Evolutionary conservation across 2,888 invertebrate species (phyloP), one percentile per base, ranked within the genome.

Genomic region (Xestobium rufovillosum): DNA sequence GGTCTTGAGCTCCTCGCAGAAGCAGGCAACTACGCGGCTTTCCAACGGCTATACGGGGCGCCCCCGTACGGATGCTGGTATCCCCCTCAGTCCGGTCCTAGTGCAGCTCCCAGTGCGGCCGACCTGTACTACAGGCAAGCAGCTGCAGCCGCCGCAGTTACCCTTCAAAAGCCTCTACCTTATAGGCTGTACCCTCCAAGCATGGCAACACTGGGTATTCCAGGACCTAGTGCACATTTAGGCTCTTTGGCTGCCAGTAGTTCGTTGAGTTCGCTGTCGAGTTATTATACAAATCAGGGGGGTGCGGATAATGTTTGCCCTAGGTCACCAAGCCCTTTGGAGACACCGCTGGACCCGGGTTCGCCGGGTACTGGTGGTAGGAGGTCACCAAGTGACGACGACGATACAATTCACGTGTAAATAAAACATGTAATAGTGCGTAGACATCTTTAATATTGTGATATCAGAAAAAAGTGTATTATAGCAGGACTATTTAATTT

Each of bases 11-110:
- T 98, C 26, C 71, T 98, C 38, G 92, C 95, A 2, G 98, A 98
- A 65, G 94, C 96, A 0, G 94, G 94, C 4, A 97, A 96, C 71
- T 92, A 91, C 68, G 95, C 95, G 1, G 97, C 97, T n/a, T 90
- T 98, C 59, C 96, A 96, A 69, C 78, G 96, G 44, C 73, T 97
- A 45, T 91, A 90, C 68, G 87, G 87, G 6, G 77, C 78, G 0
- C 76, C 77, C 8, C 80, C 83, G 0, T 85, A 85, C 63, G 74
- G 76, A 27, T 75, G 74, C 39, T 77, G 76, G 67, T 67, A 78
- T 30, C 72, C 72, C 3, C 71, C 72, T 2, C 80, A 79, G 46
- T 58, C 70, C 49, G 70, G 67, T 45, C 50, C 70, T 48, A 67
- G 68, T 65, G 71, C 81, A 43, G 73, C 63, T 56, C 61, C 71